These are phyloP conservation scores for Lepus europaeus DNA, from an alignment of 2,113 vertebrate genomes.

Conservation along the genomic window DNA sequence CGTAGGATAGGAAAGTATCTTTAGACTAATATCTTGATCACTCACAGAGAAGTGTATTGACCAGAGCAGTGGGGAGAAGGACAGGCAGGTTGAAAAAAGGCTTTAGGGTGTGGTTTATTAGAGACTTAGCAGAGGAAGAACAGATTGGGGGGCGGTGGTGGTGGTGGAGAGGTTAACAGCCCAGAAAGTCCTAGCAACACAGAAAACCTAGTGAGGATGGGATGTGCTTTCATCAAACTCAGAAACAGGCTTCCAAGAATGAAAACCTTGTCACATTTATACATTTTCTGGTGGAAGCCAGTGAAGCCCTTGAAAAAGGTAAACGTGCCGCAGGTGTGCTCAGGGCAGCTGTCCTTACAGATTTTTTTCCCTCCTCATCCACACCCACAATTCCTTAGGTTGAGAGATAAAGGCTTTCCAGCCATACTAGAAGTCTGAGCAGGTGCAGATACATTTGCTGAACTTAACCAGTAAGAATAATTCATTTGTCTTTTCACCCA, in stretches of 20 bases:
- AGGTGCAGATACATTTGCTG: background rate
- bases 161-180: background rate
- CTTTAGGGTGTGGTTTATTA: background rate
- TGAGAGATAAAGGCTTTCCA: background rate
- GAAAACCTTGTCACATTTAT: background rate
- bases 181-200: background rate
- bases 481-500: background rate
- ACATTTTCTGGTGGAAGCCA: background rate
- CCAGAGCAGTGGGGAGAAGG: background rate
- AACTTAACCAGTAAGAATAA: constrained; percentile 6
- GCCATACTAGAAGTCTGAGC: background rate
- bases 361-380: background rate
- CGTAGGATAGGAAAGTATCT: background rate
- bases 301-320: background rate
- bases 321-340: background rate
- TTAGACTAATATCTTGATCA: background rate
- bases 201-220: background rate
- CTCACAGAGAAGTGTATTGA: background rate
- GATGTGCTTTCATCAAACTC: background rate
- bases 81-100: background rate
- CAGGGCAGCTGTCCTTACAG: background rate
- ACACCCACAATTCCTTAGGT: background rate
- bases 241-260: background rate
- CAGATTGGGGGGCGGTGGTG: rapidly evolving
- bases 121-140: background rate